These are phyloP conservation scores for Epizoanthus scotinus DNA, from an alignment of 92 coral and sea anemone species.

Conservation along the genomic window DNA sequence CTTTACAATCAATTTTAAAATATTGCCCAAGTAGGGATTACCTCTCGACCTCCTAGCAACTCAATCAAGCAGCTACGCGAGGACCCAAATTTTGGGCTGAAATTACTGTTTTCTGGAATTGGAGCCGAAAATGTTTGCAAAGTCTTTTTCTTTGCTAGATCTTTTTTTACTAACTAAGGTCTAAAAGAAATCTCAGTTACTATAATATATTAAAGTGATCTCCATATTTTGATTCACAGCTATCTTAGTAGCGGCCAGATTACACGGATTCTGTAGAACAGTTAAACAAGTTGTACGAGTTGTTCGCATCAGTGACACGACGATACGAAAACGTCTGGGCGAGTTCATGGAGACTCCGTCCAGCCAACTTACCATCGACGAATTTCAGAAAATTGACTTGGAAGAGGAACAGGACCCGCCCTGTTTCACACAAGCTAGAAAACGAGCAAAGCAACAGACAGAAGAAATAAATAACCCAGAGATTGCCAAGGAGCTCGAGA, in stretches of 20 bases:
- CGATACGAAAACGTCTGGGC: conserved; percentile 88
- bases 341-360: conserved; percentile 97
- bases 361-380: conserved; percentile 93
- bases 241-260: conserved; percentile 89
- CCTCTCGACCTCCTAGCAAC: too few species aligned
- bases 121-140: too few species aligned
- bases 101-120: too few species aligned
- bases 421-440: conserved; percentile 85
- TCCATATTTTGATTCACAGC: conserved; percentile 37
- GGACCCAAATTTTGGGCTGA: too few species aligned
- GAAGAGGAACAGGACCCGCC: conserved; percentile 99
- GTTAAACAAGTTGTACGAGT: conserved; percentile 88
- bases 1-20: too few species aligned
- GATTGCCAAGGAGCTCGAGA: conserved; percentile 76
- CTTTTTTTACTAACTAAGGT: too few species aligned
- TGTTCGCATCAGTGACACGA: conserved; percentile 94
- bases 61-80: too few species aligned
- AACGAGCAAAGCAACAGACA: conserved; percentile 85
- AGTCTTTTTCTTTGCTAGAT: too few species aligned
- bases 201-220: background rate
- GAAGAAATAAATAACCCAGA: conserved; percentile 86
- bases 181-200: too few species aligned
- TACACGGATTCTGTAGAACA: conserved; percentile 90
- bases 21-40: too few species aligned
- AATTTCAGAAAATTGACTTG: conserved; percentile 91